A percentile compares a stretch with the other conserved stretches of the same genome.
Conservation (phyloP, 2,797 vertebrate genomes). For the Geotrypetes seraphini region DNA sequence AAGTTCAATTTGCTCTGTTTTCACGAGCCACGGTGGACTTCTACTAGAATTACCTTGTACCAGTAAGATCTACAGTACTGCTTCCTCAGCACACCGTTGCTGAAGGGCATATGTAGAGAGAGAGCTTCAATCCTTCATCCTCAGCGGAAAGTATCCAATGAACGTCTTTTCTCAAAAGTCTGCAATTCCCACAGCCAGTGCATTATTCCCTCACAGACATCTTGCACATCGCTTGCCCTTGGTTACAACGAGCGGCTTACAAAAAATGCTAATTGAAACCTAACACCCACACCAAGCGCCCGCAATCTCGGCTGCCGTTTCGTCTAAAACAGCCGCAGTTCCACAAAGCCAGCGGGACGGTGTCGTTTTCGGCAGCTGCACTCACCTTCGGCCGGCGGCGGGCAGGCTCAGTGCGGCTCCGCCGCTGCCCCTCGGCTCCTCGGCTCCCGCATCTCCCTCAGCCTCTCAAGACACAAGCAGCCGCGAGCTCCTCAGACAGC, state of each 20-base stretch:
- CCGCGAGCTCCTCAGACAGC: too few relatives aligned
- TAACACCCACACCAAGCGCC: neutral
- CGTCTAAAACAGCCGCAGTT: neutral
- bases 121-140: neutral
- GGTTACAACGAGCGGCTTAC: too few relatives aligned
- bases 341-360: neutral
- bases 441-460: neutral
- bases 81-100: too few relatives aligned
- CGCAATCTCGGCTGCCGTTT: slow-evolving; percentile 5
- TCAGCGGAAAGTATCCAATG: slow-evolving; percentile 18
- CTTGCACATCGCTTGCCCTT: too few relatives aligned
- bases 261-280: too few relatives aligned
- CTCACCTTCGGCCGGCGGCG: too few relatives aligned
- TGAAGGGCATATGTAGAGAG: slow-evolving; percentile 14
- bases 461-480: slow-evolving; percentile 4
- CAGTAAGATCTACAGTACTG: too few relatives aligned
- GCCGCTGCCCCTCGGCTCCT: neutral
- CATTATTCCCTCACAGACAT: too few relatives aligned
- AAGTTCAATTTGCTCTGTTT: slow-evolving; percentile 17
- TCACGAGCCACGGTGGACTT: neutral
- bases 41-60: too few relatives aligned
- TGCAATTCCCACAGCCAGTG: too few relatives aligned
- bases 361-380: neutral
- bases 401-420: too few relatives aligned
- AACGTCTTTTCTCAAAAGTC: slow-evolving; percentile 16